Conservation (phyloP, 2,888 invertebrate genomes). For the Phengaris arion region DNA sequence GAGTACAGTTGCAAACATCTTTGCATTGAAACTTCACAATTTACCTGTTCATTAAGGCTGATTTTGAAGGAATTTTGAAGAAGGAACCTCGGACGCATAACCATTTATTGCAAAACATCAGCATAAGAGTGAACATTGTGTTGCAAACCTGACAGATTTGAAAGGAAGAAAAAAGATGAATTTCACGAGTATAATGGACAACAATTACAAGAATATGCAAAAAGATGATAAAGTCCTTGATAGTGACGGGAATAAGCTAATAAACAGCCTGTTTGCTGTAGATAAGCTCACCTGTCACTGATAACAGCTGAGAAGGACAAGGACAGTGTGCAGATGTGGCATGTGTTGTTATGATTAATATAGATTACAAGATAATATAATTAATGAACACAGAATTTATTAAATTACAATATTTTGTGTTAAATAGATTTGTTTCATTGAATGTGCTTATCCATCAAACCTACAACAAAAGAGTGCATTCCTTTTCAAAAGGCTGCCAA, state of each 20-base stretch:
- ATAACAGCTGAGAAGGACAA: not conserved
- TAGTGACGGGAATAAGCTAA: not conserved
- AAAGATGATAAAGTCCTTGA: conserved; percentile 1
- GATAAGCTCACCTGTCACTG: conserved; percentile 8
- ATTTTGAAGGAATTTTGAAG: too few species aligned
- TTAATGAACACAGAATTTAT: not conserved
- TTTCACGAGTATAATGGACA: not conserved
- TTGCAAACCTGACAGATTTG: too few species aligned
- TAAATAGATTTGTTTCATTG: too few species aligned
- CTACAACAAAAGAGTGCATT: too few species aligned
- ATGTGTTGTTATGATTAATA: not conserved
- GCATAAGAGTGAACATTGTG: too few species aligned
- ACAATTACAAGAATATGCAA: conserved; percentile 1
- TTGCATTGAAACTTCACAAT: not conserved
- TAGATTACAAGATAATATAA: not conserved
- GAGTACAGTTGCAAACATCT: not conserved
- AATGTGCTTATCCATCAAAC: too few species aligned
- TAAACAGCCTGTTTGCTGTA: not conserved
- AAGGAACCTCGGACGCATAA: too few species aligned
- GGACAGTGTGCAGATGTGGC: not conserved
- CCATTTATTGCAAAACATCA: not conserved
- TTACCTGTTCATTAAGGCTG: not conserved
- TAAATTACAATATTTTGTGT: not conserved
- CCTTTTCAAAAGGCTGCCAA: too few species aligned
- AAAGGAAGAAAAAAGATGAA: too few species aligned